Conservation (phyloP, 2,797 vertebrate genomes). For the Anolis apletophallus region DNA sequence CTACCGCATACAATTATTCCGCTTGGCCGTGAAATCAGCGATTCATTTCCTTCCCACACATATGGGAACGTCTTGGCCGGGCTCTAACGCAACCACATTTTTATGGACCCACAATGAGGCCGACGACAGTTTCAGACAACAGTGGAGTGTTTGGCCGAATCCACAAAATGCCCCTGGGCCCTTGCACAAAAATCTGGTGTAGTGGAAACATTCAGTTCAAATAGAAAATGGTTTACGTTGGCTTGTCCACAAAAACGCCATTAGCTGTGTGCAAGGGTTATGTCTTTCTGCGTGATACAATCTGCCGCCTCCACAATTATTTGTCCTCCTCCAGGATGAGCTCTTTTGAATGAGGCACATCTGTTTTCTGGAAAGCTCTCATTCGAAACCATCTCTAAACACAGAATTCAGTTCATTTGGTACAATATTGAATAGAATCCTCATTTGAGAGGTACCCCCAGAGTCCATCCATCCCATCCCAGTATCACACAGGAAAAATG, state of each 20-base stretch:
- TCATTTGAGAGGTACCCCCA: too few species aligned
- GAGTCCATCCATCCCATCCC: too few species aligned
- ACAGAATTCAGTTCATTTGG: too few species aligned
- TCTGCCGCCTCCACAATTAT: neutral
- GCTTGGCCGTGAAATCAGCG: neutral
- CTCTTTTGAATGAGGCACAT: neutral
- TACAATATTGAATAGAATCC: too few species aligned
- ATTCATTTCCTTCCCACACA: neutral
- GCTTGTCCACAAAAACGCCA: neutral
- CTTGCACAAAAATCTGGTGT: neutral
- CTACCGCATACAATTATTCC: neutral
- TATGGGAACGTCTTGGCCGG: neutral
- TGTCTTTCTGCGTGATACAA: too few species aligned
- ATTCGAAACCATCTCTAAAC: too few species aligned
- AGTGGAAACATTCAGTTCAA: neutral
- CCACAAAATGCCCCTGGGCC: neutral
- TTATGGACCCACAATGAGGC: neutral
- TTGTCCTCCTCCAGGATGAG: neutral
- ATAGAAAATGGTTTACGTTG: neutral
- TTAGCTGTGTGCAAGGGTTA: neutral
- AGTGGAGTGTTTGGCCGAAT: neutral
- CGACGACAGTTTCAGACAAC: slow-evolving; percentile 14
- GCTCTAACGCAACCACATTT: neutral
- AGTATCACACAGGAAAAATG: too few species aligned
- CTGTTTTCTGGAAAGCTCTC: neutral